These are phyloP conservation scores for Grus americana DNA, from an alignment of 2,113 vertebrate genomes.

Conservation along the genomic window DNA sequence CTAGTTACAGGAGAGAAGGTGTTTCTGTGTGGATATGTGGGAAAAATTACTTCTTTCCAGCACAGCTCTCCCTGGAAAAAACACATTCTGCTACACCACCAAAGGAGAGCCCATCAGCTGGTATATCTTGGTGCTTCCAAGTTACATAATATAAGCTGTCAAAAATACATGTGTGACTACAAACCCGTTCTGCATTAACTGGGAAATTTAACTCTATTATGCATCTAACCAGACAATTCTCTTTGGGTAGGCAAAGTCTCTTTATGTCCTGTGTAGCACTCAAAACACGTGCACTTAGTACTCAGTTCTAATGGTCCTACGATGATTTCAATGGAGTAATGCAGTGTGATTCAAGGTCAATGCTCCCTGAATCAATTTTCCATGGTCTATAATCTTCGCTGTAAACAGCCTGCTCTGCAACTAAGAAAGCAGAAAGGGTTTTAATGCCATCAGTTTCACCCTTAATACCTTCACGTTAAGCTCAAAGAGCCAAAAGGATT, in stretches of 20 bases:
- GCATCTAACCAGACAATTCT: neutral
- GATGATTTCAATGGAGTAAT: neutral
- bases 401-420: slow-evolving; percentile 17
- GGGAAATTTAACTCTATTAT: neutral
- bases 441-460: slow-evolving; percentile 36
- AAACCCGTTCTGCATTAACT: neutral
- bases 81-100: neutral
- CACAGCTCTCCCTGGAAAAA: neutral
- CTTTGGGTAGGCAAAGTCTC: neutral
- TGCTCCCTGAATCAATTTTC: slow-evolving; percentile 27
- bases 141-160: neutral
- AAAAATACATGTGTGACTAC: neutral
- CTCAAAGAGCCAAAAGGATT: slow-evolving; percentile 20
- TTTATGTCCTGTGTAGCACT: neutral
- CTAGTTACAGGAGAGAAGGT: neutral
- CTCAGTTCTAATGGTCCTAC: neutral
- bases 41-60: neutral
- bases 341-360: neutral
- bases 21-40: neutral
- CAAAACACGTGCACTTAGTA: neutral
- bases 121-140: neutral
- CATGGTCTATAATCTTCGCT: slow-evolving; percentile 34
- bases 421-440: slow-evolving; percentile 32
- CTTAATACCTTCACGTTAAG: neutral
- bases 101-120: neutral